Evolutionary conservation across 2,888 invertebrate species (phyloP).

Genomic region (Sphinx pinastri): DNA sequence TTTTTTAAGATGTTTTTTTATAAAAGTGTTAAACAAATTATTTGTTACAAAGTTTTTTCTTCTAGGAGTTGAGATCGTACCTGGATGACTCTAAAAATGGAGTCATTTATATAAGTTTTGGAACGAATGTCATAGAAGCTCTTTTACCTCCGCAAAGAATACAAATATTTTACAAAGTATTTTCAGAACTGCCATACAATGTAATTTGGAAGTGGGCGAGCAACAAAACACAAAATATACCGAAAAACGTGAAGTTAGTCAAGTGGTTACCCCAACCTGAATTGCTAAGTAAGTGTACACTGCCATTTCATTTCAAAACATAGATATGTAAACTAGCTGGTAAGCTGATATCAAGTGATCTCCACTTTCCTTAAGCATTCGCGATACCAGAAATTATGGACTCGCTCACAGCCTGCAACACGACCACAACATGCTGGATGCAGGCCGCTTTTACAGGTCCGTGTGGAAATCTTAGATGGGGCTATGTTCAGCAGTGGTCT

Average conservation of each 20-base stretch:
- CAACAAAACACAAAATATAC: conserved; percentile 45
- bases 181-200: conserved; percentile 58
- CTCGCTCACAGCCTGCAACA: too few relatives aligned
- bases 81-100: conserved; percentile 60
- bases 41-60: not conserved
- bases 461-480: too few relatives aligned
- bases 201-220: conserved; percentile 67
- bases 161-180: conserved; percentile 50
- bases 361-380: too few relatives aligned
- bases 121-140: conserved; percentile 54
- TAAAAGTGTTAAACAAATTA: too few relatives aligned
- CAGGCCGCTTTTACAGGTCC: too few relatives aligned
- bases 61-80: conserved; percentile 46
- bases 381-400: too few relatives aligned
- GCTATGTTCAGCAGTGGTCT: too few relatives aligned
- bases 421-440: too few relatives aligned
- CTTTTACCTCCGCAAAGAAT: conserved; percentile 47
- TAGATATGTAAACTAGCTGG: not conserved
- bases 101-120: conserved; percentile 55
- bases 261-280: conserved; percentile 43
- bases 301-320: not conserved
- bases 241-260: conserved; percentile 48
- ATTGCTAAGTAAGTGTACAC: conserved; percentile 35
- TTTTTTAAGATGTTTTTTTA: too few relatives aligned
- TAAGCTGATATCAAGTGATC: too few relatives aligned